Percentiles rank a stretch among this genome's conserved stretches.
Evolutionary conservation across 2,888 invertebrate species (phyloP).

Genomic region (Hydrotaea diabolus): DNA sequence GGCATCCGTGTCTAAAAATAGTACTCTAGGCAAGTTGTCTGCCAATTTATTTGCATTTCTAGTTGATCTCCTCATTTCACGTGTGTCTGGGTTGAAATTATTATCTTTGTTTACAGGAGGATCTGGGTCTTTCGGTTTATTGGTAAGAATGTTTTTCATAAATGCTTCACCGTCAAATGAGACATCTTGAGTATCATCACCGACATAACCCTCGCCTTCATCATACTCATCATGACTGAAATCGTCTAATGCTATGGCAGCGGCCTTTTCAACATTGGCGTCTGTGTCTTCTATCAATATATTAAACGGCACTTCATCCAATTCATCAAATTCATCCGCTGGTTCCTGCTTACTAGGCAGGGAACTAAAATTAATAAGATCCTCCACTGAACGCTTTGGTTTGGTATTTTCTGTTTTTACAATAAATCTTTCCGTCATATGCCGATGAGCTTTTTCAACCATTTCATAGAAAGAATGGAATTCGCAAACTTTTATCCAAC

Average conservation of each 20-base stretch:
- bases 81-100: background rate
- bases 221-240: conserved; percentile 36
- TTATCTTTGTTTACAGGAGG: conserved; percentile 34
- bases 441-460: conserved; percentile 68
- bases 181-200: conserved; percentile 31
- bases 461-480: conserved; percentile 66
- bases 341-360: conserved; percentile 49
- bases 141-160: conserved; percentile 64
- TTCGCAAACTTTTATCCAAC: conserved; percentile 63
- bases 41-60: conserved; percentile 42
- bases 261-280: conserved; percentile 48
- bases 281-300: conserved; percentile 63
- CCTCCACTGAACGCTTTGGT: conserved; percentile 39
- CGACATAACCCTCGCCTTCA: background rate
- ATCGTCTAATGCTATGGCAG: conserved; percentile 57
- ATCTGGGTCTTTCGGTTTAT: conserved; percentile 36
- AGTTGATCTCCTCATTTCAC: conserved; percentile 40
- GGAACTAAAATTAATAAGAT: conserved; percentile 53
- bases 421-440: conserved; percentile 76
- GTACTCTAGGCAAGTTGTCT: background rate
- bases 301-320: conserved; percentile 49
- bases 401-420: conserved; percentile 64
- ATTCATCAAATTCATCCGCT: conserved; percentile 60
- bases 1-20: too few relatives aligned
- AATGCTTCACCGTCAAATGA: conserved; percentile 63